phyloP scores from a whole-genome alignment of 2,113 vertebrate species.

The Phrynosoma blainvillii region DNA sequence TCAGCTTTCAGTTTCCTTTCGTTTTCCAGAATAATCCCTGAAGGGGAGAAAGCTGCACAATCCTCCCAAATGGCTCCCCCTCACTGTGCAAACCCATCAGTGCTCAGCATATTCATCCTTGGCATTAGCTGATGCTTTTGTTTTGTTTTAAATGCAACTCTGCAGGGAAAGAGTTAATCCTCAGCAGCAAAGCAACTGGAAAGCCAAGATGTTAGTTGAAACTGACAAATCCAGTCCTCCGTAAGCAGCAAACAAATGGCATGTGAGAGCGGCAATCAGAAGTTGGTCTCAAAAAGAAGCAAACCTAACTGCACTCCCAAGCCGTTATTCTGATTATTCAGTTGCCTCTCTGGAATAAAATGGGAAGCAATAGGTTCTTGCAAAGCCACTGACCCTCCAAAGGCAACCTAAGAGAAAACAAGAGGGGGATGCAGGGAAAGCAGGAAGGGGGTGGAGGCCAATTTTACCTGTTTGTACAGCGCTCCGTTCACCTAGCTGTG shows the following conservation, averaged over 20 bases:
- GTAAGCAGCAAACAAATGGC: conserved; percentile 40
- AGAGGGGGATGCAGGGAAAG: conserved; percentile 51
- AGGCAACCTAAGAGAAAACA: conserved; percentile 24
- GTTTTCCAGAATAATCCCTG: conserved; percentile 55
- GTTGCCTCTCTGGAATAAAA: conserved; percentile 37
- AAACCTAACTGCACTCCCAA: not conserved
- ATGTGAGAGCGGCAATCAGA: not conserved
- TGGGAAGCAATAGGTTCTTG: conserved; percentile 17
- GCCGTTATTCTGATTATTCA: not conserved
- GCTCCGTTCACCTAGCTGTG: conserved; percentile 70
- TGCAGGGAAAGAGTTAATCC: conserved; percentile 64
- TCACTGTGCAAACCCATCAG: conserved; percentile 16
- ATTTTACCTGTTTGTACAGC: conserved; percentile 72
- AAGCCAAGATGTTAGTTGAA: conserved; percentile 55
- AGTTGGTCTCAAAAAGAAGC: not conserved
- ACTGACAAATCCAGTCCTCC: conserved; percentile 60
- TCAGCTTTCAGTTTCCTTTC: conserved; percentile 50
- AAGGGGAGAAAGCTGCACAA: conserved; percentile 32
- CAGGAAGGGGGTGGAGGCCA: conserved; percentile 63
- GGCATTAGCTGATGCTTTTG: not conserved
- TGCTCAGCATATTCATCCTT: not conserved
- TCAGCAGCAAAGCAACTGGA: conserved; percentile 37
- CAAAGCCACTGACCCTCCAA: not conserved
- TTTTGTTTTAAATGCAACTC: not conserved
- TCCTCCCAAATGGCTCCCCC: not conserved